These are phyloP conservation scores for Nephrotoma guestfalica DNA, from an alignment of 2,888 invertebrate genomes.

Conservation along the genomic window DNA sequence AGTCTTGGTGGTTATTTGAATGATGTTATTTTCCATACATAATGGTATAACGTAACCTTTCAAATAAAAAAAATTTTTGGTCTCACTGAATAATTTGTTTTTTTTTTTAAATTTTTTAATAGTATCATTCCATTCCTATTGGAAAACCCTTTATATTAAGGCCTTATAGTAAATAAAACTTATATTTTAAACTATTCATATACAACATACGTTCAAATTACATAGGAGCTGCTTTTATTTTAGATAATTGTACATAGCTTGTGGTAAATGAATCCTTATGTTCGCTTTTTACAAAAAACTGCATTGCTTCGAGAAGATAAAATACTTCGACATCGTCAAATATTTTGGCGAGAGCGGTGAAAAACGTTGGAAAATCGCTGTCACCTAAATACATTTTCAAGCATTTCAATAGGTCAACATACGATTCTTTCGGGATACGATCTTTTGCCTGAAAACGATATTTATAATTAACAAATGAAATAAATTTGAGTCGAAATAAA, in stretches of 20 bases:
- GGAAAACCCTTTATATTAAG: no score
- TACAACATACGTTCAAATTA: not conserved
- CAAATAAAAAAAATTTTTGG: no score
- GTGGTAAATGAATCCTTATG: not conserved
- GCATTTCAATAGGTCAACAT: not conserved
- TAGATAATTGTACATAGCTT: not conserved
- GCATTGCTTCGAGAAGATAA: not conserved
- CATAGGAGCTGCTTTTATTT: not conserved
- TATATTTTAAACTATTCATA: not conserved
- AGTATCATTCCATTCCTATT: no score
- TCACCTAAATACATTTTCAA: not conserved
- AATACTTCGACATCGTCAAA: not conserved
- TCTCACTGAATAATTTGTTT: no score
- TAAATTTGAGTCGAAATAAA: not conserved
- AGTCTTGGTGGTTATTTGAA: no score
- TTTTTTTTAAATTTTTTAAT: no score
- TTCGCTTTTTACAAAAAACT: not conserved
- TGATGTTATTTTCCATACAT: no score
- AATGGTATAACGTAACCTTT: no score
- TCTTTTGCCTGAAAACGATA: not conserved
- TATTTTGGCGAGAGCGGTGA: not conserved
- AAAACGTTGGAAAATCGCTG: not conserved
- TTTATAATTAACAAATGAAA: not conserved
- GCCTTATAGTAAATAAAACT: no score
- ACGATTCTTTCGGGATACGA: not conserved